Base-by-base conservation (phyloP, 2,888 invertebrate genomes). In the Tineola bisselliella region DNA sequence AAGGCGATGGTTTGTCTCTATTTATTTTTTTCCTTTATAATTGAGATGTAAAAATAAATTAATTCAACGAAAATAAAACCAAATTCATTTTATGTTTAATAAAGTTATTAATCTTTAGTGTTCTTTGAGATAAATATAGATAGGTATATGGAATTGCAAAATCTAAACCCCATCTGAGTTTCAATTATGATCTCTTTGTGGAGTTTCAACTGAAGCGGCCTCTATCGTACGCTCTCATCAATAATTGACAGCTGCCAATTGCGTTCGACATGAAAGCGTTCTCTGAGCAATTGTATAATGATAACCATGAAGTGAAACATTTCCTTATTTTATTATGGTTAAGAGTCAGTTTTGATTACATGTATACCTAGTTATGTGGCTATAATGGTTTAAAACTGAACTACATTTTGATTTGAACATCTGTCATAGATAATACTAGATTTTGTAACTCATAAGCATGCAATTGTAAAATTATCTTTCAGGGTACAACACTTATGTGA, bases 211-310 rank as follows among this genome's bases (percentile, higher is more conserved):
- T 38, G 38, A 38, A n/a, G 38, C 38, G 10, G 38, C n/a, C 38
- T 38, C 2, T 38, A 38, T 48, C 48, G 48, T 48, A 48, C 48
- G 17, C 48, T 48, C 48, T 48, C 48, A 48, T 48, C 48, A 48
- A 17, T 48, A 48, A 48, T 48, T 48, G 48, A 48, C 48, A 48
- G 48, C 48, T 48, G 48, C 48, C 48, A 48, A 48, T 48, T 48
- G 48, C 15, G 48, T 48, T 48, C 48, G 48, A 48, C 48, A 17
- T 48, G 48, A 48, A 48, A 48, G 48, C 8, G 2, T 8, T 15
- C 48, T 17, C 13, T 48, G 48, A 17, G 48, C 15, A 15, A 5
- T 10, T 48, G 48, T 48, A 38, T 6, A 25, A 38, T 38, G n/a
- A 1, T 38, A 38, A 38, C 38, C 38, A n/a, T 38, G 10, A 38